Conservation (phyloP, 2,888 invertebrate species). For the Panzeria rudis region DNA sequence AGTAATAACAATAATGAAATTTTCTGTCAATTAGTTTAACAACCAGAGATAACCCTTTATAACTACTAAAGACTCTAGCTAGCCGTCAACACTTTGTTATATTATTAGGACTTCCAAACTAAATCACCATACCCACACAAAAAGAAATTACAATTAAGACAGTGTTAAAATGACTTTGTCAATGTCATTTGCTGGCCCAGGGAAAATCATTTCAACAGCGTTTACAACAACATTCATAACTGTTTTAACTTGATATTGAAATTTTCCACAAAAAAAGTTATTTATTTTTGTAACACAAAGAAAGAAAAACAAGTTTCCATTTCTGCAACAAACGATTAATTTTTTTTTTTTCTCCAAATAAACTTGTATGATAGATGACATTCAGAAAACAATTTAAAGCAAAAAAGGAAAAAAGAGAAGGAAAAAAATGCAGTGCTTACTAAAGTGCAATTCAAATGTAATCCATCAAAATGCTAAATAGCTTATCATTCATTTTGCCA, state of each 20-base stretch:
- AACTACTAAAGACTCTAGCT: neutral
- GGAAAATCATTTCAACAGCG: constrained; percentile 38
- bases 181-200: constrained; percentile 45
- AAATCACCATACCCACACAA: neutral
- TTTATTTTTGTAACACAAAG: constrained; percentile 18
- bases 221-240: constrained; percentile 44
- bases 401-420: neutral
- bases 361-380: constrained; percentile 51
- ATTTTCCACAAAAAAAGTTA: constrained; percentile 49
- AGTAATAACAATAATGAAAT: too few species aligned
- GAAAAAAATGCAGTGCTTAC: constrained; percentile 3
- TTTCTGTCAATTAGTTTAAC: neutral
- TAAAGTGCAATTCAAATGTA: constrained; percentile 65
- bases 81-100: neutral
- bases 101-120: neutral
- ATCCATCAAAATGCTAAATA: constrained; percentile 71
- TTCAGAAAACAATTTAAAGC: constrained; percentile 20
- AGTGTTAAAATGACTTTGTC: constrained; percentile 66
- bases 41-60: neutral
- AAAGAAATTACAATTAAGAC: constrained; percentile 34
- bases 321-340: constrained; percentile 14
- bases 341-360: constrained; percentile 14
- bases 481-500: constrained; percentile 68
- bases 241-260: constrained; percentile 35
- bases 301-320: constrained; percentile 43